Base-by-base conservation (phyloP, 2,888 invertebrate species). In the Sylvicola cinctus region DNA sequence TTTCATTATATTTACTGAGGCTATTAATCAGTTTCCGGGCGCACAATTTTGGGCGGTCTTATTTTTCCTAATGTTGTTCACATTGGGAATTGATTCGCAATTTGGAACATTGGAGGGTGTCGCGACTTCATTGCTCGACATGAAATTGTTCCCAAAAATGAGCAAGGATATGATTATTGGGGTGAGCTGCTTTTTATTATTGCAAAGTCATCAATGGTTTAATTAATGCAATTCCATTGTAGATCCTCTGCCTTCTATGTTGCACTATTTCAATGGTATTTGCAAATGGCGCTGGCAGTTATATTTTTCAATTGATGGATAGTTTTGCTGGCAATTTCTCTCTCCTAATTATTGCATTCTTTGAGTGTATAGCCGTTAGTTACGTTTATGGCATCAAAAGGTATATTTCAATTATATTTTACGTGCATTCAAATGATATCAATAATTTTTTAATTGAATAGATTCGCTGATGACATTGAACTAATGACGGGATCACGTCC, bases 1-100 rank as follows among this genome's bases (percentile, higher is more conserved):
- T 1, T 95, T 95, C 56, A 91, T 93, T 41, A 90, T 93, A 44
- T 95, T 93, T 63, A 93, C 95, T 0, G 91, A 95, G 58, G 95
- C 95, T 6, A 93, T 95, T 51, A 88, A 91, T 61, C 91, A 93
- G 61, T 93, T 95, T 58, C 91, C 93, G 0, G 85, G 88, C 1
- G 85, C 91, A 0, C 91, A 90, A 46, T 74, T 95, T 50, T 95
- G 95, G 95, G 84, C 91, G 3, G 72, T 93, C 11, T 67, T 95
- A 10, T 95, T 95, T 63, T 95, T 95, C 60, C 66, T 93, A 34
- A 95, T 95, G 95, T 69, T 95, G 25, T 85, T 95, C 54, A 91
- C 91, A 0, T 63, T 95, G 37, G 95, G 95, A 5, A 88, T 95
- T 40, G 95, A 93, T 55, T 93, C 91, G 1, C 93, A 93, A 53